Base-by-base conservation (phyloP, 2,113 vertebrate species). In the Sceloporus tristichus region DNA sequence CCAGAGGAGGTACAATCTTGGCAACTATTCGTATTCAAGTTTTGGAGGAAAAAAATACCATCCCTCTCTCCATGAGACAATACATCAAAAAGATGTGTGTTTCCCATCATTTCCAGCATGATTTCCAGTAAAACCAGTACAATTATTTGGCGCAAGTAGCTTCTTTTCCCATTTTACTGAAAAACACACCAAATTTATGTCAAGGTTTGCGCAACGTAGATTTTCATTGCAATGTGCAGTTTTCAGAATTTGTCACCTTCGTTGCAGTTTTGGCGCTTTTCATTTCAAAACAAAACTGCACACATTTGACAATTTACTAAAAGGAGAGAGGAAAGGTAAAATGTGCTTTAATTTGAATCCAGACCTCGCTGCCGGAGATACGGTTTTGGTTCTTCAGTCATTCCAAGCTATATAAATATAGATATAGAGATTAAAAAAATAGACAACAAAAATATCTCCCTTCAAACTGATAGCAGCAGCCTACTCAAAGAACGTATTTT, bases 341-440 rank as follows among this genome's bases (percentile, higher is more conserved):
- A 38, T 18, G 2, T 90, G 81, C 71, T 92, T 91, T 90, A 70
- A 42, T 87, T 71, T n/a, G 88, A 91, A 87, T 86, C 59, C 3
- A 94, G 79, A 87, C 79, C 87, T 87, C 38, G 13, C 59, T 75
- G 21, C 1, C 89, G 89, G 89, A 88, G 73, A 93, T 84, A 90
- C 7, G 3, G 10, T 86, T 91, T 86, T 59, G 79, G 78, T 90
- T 74, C 75, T 59, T 87, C 74, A n/a, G 40, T 79, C 77, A 88
- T 79, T 87, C 82, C 91, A 79, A 93, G 91, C 87, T 90, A 87
- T 86, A 93, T 91, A 96, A 96, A 96, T 96, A 96, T 93, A 95
- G 93, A 81, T 62, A 81, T 78, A 54, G 9, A 65, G 68, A 81
- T 82, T 91, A 88, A 92, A 92, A 91, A 93, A 93, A 89, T 66